Percentiles rank a stretch among this genome's conserved stretches.
These are phyloP conservation scores for Drosophila mettleri DNA, from an alignment of 2,888 invertebrate genomes.

Conservation along the genomic window DNA sequence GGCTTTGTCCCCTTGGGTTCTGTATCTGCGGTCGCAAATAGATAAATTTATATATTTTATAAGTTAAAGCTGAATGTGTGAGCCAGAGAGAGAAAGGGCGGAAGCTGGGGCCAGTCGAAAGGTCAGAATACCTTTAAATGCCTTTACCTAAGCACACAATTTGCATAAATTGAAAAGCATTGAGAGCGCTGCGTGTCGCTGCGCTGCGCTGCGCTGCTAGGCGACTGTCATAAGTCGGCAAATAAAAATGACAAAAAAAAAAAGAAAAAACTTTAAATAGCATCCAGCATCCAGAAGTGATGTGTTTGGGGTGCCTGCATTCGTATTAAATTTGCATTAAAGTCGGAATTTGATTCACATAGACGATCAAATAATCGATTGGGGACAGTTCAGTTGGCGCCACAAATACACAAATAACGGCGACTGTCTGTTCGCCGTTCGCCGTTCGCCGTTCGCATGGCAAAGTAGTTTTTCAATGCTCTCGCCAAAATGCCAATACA, in stretches of 20 bases:
- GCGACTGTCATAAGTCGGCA: slow-evolving; percentile 15
- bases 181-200: slow-evolving; percentile 36
- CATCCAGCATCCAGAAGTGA: slow-evolving; percentile 1
- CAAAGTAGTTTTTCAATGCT: slow-evolving; percentile 37
- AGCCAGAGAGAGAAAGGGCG: background rate
- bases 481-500: slow-evolving; percentile 56
- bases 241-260: too few relatives aligned
- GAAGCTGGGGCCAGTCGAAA: slow-evolving; percentile 20
- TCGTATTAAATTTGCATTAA: slow-evolving; percentile 48
- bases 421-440: slow-evolving; percentile 15
- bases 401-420: slow-evolving; percentile 42
- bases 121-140: slow-evolving; percentile 59
- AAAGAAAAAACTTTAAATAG: slow-evolving; percentile 18
- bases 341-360: slow-evolving; percentile 24
- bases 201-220: slow-evolving; percentile 9
- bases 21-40: slow-evolving; percentile 68
- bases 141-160: slow-evolving; percentile 52
- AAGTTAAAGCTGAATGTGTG: slow-evolving; percentile 42
- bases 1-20: slow-evolving; percentile 62
- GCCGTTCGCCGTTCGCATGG: slow-evolving; percentile 23
- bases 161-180: slow-evolving; percentile 58
- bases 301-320: slow-evolving; percentile 6
- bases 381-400: slow-evolving; percentile 42
- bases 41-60: slow-evolving; percentile 80
- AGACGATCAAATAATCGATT: slow-evolving; percentile 57